These are phyloP conservation scores for Melitaea athalia DNA, from an alignment of 2,888 invertebrate species.

Conservation along the genomic window DNA sequence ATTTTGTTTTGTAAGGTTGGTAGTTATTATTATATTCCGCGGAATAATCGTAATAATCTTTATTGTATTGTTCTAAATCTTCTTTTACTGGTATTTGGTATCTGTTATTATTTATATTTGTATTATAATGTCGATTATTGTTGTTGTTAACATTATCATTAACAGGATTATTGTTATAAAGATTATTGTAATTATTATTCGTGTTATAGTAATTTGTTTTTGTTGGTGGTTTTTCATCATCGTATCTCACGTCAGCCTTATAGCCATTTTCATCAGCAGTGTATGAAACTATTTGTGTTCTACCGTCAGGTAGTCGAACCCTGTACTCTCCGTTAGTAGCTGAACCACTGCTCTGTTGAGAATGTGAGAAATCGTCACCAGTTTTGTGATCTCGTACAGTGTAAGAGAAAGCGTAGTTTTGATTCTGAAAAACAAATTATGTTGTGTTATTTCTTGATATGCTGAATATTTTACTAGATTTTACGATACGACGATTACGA, in stretches of 20 bases:
- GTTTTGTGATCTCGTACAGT: slow-evolving; percentile 83
- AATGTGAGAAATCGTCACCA: slow-evolving; percentile 86
- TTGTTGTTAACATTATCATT: not conserved
- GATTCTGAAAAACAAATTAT: slow-evolving; percentile 55
- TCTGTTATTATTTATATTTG: slow-evolving; percentile 27
- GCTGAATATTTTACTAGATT: too few relatives aligned
- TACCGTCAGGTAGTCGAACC: slow-evolving; percentile 85
- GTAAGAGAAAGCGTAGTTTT: slow-evolving; percentile 85
- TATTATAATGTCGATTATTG: slow-evolving; percentile 28
- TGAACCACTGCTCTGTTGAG: slow-evolving; percentile 83
- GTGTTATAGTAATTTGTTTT: slow-evolving; percentile 40
- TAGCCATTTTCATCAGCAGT: slow-evolving; percentile 86
- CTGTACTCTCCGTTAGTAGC: slow-evolving; percentile 86
- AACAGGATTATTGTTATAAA: slow-evolving; percentile 24
- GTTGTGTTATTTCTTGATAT: too few relatives aligned
- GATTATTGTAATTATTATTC: slow-evolving; percentile 34
- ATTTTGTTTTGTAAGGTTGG: slow-evolving; percentile 62
- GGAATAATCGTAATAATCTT: slow-evolving; percentile 64
- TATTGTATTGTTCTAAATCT: slow-evolving; percentile 53
- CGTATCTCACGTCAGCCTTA: slow-evolving; percentile 85
- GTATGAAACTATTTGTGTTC: slow-evolving; percentile 85
- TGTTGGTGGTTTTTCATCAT: slow-evolving; percentile 58
- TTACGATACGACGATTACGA: too few relatives aligned
- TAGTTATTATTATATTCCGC: slow-evolving; percentile 51
- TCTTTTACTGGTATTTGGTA: slow-evolving; percentile 43